Conservation (phyloP, 2,797 vertebrate genomes). For the Aratinga solstitialis region DNA sequence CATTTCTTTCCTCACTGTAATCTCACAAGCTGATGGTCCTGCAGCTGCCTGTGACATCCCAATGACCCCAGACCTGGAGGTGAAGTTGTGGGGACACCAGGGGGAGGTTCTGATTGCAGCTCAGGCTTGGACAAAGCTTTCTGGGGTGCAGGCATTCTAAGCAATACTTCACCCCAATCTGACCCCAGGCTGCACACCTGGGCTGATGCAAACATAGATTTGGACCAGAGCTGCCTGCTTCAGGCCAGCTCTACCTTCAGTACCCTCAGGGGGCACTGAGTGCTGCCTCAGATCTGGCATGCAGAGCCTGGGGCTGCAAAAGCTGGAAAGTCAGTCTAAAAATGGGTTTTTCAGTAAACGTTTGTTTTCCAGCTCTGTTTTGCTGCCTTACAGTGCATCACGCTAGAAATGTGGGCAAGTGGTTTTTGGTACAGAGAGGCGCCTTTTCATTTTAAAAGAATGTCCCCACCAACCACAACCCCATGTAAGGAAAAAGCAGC, state of each 20-base stretch:
- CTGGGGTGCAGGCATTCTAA: rapidly evolving
- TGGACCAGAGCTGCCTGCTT: neutral
- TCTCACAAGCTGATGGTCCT: neutral
- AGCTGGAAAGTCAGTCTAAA: constrained; percentile 20
- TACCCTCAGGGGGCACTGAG: rapidly evolving
- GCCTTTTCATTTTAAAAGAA: constrained; percentile 61
- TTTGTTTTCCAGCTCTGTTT: constrained; percentile 39
- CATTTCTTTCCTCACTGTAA: neutral
- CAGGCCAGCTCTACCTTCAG: neutral
- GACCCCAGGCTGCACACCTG: neutral
- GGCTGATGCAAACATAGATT: neutral
- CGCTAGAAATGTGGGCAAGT: neutral
- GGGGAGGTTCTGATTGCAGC: rapidly evolving
- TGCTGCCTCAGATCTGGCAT: neutral
- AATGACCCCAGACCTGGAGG: neutral
- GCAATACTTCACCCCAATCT: rapidly evolving
- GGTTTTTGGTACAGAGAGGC: neutral
- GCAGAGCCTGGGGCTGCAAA: neutral
- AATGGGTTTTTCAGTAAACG: constrained; percentile 26
- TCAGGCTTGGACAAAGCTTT: neutral
- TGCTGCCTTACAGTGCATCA: neutral
- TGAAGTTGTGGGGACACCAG: neutral
- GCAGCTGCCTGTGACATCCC: neutral
- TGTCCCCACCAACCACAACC: constrained; percentile 32
- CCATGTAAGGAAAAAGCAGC: constrained; percentile 54